phyloP scores from a whole-genome alignment of 2,113 vertebrate genomes.

The Aphelocoma coerulescens region DNA sequence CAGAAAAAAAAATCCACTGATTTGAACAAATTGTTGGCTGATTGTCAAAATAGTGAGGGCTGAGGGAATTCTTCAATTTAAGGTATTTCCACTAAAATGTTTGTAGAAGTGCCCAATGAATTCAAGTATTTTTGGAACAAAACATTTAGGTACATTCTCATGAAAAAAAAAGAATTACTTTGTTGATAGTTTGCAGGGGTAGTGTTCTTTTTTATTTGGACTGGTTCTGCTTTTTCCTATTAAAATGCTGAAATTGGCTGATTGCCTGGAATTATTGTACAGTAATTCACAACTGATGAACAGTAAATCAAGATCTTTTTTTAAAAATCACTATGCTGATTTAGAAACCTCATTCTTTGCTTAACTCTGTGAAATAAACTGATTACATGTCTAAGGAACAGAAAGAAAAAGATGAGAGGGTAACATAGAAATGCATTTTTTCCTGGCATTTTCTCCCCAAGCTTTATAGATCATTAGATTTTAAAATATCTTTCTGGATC shows the following conservation, averaged over 20 bases:
- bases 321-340: background rate
- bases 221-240: background rate
- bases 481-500: background rate
- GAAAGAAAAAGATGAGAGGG: background rate
- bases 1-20: constrained; percentile 12
- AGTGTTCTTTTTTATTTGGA: background rate
- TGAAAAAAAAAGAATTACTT: background rate
- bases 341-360: background rate
- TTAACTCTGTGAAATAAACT: background rate
- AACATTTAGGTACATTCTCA: background rate
- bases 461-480: background rate
- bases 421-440: background rate
- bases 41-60: background rate
- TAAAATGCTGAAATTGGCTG: background rate
- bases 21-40: background rate
- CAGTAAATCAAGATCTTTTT: background rate
- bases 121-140: background rate
- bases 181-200: background rate
- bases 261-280: background rate
- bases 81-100: background rate
- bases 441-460: background rate
- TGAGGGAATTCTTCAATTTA: background rate
- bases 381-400: background rate
- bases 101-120: background rate
- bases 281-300: background rate